These are phyloP conservation scores for Pipa parva DNA, from an alignment of 2,113 vertebrate species.

Conservation along the genomic window DNA sequence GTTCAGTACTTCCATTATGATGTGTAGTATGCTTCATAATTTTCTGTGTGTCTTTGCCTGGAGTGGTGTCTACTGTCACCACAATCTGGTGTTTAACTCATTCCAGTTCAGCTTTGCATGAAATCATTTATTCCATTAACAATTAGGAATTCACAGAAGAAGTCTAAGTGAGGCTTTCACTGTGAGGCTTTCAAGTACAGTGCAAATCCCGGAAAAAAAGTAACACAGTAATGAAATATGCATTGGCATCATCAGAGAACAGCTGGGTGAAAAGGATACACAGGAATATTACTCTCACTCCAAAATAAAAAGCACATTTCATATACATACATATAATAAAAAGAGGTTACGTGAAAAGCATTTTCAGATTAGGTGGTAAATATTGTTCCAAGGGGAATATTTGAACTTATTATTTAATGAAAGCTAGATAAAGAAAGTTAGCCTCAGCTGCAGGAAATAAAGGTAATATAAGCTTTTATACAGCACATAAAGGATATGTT, in stretches of 20 bases:
- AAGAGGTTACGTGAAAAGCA: constrained; percentile 24
- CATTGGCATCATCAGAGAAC: constrained; percentile 22
- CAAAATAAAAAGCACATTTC: constrained; percentile 17
- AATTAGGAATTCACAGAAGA: constrained; percentile 33
- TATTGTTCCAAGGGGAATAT: constrained; percentile 13
- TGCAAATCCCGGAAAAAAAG: constrained; percentile 33
- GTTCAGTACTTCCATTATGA: background rate
- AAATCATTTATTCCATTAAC: background rate
- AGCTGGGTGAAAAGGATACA: constrained; percentile 16
- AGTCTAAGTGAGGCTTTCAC: constrained; percentile 20
- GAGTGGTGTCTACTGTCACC: background rate
- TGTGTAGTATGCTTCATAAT: background rate
- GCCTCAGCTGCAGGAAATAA: background rate
- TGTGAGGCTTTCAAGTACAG: constrained; percentile 27
- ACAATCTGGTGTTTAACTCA: background rate
- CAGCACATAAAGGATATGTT: constrained; percentile 1
- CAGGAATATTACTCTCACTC: background rate
- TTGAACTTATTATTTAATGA: background rate
- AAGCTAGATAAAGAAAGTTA: background rate
- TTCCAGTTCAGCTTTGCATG: constrained; percentile 19
- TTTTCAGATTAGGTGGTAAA: constrained; percentile 10
- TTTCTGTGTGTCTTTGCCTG: background rate
- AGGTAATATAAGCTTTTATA: constrained; percentile 7
- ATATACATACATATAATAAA: constrained; percentile 14
- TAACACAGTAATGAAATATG: constrained; percentile 32